A percentile compares a stretch with the other conserved stretches of the same genome.
phyloP scores from a whole-genome alignment of 2,888 invertebrate species.

The Nysson spinosus region DNA sequence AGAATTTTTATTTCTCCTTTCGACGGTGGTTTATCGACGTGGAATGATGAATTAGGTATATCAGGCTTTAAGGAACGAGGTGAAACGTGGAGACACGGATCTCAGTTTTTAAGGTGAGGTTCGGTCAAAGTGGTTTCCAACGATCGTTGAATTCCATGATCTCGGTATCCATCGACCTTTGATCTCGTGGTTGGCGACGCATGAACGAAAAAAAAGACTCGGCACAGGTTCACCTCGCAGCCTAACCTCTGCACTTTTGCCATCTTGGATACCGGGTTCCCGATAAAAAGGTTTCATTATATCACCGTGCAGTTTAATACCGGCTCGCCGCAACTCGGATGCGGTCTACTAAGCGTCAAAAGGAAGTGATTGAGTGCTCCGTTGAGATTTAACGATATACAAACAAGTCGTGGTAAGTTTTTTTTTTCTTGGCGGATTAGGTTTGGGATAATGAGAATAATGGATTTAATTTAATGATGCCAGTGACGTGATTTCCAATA shows the following conservation, averaged over 20 bases:
- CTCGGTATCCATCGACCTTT: conserved; percentile 63
- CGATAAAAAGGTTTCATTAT: conserved; percentile 50
- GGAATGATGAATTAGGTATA: conserved; percentile 16
- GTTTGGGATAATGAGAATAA: not conserved
- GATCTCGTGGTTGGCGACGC: conserved; percentile 55
- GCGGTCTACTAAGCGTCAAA: conserved; percentile 35
- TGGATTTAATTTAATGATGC: not conserved
- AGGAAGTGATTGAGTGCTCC: conserved; percentile 24
- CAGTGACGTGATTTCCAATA: no score
- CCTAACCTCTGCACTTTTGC: conserved; percentile 55
- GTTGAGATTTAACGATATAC: conserved; percentile 18
- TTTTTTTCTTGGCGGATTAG: not conserved
- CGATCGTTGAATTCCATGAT: conserved; percentile 69
- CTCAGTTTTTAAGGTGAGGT: not conserved
- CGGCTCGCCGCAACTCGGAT: conserved; percentile 20
- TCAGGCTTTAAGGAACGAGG: not conserved
- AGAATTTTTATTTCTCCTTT: conserved; percentile 15
- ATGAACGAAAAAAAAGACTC: conserved; percentile 39
- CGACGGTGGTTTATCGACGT: conserved; percentile 23
- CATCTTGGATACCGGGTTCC: conserved; percentile 47
- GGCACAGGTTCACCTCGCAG: conserved; percentile 44
- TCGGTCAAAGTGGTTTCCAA: conserved; percentile 45
- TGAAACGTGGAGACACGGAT: not conserved
- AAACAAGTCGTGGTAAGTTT: conserved; percentile 7
- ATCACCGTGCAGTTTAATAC: conserved; percentile 45